phyloP scores from a whole-genome alignment of 1,140 invertebrate species.

The Cotesia vestalis region DNA sequence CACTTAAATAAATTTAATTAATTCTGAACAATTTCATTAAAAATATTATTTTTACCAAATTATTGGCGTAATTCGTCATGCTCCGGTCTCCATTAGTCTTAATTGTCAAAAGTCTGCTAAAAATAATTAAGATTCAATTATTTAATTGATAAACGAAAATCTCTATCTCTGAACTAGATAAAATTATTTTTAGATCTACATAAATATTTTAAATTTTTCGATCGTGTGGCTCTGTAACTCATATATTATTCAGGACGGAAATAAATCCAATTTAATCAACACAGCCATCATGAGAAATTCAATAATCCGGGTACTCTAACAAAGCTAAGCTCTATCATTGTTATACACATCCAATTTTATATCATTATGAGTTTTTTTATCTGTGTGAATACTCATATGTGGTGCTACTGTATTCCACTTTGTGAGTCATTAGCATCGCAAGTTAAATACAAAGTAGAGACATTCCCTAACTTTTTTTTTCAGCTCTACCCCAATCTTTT shows the following conservation, averaged over 20 bases:
- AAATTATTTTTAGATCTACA: no score
- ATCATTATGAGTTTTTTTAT: background rate
- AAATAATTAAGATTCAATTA: no score
- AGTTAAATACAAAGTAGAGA: constrained; percentile 7
- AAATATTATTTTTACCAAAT: no score
- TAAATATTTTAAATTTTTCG: background rate
- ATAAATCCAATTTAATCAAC: constrained; percentile 11
- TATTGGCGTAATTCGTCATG: no score
- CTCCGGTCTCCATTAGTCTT: no score
- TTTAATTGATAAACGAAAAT: no score
- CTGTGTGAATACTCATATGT: background rate
- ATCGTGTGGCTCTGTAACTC: background rate
- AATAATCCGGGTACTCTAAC: constrained; percentile 24
- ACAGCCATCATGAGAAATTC: background rate
- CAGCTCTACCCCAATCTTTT: background rate
- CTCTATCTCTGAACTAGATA: no score
- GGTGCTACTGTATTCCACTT: constrained; percentile 9
- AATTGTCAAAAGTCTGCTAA: no score
- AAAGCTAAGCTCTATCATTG: constrained; percentile 36
- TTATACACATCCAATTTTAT: constrained; percentile 22
- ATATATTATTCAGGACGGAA: constrained; percentile 11
- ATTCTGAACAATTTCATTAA: no score
- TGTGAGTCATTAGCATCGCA: constrained; percentile 35
- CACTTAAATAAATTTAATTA: no score
- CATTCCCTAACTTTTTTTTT: constrained; percentile 4